A percentile compares a stretch with the other conserved stretches of the same genome.
These are phyloP conservation scores for Scaptodrosophila latifasciaeformis DNA, from an alignment of 2,888 invertebrate genomes.

Conservation along the genomic window DNA sequence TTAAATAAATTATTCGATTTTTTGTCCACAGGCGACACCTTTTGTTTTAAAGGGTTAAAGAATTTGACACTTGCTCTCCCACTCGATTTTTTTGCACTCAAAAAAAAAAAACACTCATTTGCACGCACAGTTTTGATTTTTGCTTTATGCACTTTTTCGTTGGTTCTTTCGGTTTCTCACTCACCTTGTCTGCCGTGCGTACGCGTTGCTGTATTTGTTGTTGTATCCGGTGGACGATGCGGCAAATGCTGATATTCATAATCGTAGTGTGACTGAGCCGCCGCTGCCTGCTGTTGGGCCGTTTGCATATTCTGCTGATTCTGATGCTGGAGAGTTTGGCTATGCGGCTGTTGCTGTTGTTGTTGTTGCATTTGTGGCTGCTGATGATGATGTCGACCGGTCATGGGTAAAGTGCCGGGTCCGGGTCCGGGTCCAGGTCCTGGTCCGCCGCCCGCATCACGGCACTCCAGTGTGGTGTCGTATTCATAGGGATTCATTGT, in stretches of 20 bases:
- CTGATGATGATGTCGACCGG: slow-evolving; percentile 40
- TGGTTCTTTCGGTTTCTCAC: slow-evolving; percentile 22
- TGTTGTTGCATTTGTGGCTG: too few species aligned
- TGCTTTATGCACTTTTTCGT: neutral
- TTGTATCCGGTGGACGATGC: slow-evolving; percentile 65
- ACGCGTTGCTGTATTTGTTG: slow-evolving; percentile 62
- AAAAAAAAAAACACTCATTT: too few species aligned
- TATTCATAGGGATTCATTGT: slow-evolving; percentile 76
- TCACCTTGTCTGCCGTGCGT: slow-evolving; percentile 74
- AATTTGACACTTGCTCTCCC: too few species aligned
- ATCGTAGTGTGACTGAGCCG: slow-evolving; percentile 70
- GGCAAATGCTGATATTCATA: slow-evolving; percentile 74
- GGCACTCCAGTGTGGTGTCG: slow-evolving; percentile 75
- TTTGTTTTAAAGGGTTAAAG: too few species aligned
- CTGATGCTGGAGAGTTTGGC: slow-evolving; percentile 68
- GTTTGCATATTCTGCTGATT: slow-evolving; percentile 71
- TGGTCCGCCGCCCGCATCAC: slow-evolving; percentile 71
- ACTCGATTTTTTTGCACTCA: too few species aligned
- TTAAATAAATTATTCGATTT: too few species aligned
- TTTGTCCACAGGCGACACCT: too few species aligned
- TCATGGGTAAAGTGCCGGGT: slow-evolving; percentile 51
- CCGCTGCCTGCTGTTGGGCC: slow-evolving; percentile 42
- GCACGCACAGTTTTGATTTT: neutral
- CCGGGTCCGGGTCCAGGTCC: slow-evolving; percentile 48
- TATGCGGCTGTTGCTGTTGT: slow-evolving; percentile 40